Conservation (phyloP, 2,113 vertebrate genomes). For the Geococcyx californianus region DNA sequence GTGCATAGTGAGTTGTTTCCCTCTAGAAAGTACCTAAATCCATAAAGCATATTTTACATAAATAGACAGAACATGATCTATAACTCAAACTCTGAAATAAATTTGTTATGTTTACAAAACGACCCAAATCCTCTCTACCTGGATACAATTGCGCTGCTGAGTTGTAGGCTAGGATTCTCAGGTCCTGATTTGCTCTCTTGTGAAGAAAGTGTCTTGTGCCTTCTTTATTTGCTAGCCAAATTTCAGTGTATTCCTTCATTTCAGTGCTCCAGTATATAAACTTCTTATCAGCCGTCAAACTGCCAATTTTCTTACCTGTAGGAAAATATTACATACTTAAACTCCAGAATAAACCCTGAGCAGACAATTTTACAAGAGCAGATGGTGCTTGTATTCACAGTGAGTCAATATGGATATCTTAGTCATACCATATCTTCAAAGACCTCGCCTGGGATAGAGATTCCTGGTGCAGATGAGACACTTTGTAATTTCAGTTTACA, state of each 20-base stretch:
- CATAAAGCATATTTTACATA: background rate
- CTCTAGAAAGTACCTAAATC: background rate
- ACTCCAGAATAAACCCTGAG: background rate
- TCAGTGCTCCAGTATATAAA: slow-evolving; percentile 71
- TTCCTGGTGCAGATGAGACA: background rate
- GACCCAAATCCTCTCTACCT: slow-evolving; percentile 50
- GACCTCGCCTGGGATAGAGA: background rate
- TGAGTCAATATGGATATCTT: background rate
- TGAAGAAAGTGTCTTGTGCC: background rate
- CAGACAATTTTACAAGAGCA: background rate
- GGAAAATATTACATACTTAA: background rate
- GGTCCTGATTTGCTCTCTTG: background rate
- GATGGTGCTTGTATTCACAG: background rate
- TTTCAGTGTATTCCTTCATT: slow-evolving; percentile 15
- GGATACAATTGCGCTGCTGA: slow-evolving; percentile 63
- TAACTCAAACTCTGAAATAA: background rate
- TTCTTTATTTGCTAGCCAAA: slow-evolving; percentile 63
- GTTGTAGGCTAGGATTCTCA: slow-evolving; percentile 65
- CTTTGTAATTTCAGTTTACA: background rate
- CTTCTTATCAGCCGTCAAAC: slow-evolving; percentile 68
- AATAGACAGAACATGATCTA: background rate
- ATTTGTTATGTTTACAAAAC: background rate
- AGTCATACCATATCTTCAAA: background rate
- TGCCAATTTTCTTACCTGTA: slow-evolving; percentile 49
- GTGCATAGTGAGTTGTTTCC: background rate